phyloP scores from a whole-genome alignment of 1,140 invertebrate genomes.

The Drepana arcuata region DNA sequence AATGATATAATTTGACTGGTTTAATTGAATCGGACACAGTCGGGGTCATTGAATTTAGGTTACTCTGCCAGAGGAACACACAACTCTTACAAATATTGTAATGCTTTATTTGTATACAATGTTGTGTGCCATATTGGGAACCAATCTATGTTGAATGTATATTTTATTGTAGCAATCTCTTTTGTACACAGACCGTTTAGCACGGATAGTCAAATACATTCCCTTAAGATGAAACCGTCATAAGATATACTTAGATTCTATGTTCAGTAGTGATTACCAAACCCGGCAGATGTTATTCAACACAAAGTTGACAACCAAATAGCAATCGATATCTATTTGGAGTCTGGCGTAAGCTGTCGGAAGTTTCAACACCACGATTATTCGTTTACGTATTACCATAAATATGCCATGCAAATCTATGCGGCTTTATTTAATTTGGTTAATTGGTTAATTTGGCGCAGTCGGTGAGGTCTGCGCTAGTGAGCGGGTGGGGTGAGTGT shows the following conservation, averaged over 20 bases:
- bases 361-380: conserved; percentile 48
- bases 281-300: conserved; percentile 58
- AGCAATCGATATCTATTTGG: conserved; percentile 34
- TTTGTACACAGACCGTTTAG: too few species aligned
- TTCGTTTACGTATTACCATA: conserved; percentile 28
- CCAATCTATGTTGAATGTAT: too few species aligned
- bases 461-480: too few species aligned
- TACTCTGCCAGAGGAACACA: conserved; percentile 30
- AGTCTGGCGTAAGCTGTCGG: conserved; percentile 48
- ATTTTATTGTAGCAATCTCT: too few species aligned
- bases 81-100: too few species aligned
- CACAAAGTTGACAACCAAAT: conserved; percentile 44
- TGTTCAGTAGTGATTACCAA: too few species aligned
- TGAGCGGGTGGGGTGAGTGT: too few species aligned
- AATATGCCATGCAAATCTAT: conserved; percentile 46
- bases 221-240: too few species aligned
- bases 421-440: conserved; percentile 17
- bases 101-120: too few species aligned
- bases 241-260: too few species aligned
- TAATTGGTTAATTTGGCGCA: conserved; percentile 12
- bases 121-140: too few species aligned
- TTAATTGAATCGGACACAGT: conserved; percentile 53
- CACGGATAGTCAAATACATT: too few species aligned
- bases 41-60: conserved; percentile 48
- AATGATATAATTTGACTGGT: conserved; percentile 66